Conservation (phyloP, 2,888 invertebrate genomes). For the Pollenia angustigena region DNA sequence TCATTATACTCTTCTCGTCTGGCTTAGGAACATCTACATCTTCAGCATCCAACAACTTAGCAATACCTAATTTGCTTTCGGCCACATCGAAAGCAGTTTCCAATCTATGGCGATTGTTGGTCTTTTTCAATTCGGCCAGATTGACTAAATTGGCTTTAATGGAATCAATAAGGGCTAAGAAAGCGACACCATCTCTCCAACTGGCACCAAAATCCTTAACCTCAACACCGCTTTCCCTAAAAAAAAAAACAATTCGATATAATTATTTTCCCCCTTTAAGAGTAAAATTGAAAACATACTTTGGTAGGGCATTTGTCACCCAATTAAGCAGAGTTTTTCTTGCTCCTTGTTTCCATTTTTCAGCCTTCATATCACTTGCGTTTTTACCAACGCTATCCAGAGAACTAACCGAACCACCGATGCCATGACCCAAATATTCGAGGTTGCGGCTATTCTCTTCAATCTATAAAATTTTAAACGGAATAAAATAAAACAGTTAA, state of each 20-base stretch:
- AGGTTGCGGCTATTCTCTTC: slow-evolving; percentile 96
- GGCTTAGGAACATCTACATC: slow-evolving; percentile 98
- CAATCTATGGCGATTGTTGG: slow-evolving; percentile 92
- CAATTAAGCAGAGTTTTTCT: slow-evolving; percentile 95
- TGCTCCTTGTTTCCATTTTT: slow-evolving; percentile 94
- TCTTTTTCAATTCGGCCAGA: slow-evolving; percentile 90
- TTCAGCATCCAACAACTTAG: slow-evolving; percentile 95
- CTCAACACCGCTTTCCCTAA: slow-evolving; percentile 93
- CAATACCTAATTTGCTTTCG: slow-evolving; percentile 95
- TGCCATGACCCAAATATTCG: slow-evolving; percentile 92
- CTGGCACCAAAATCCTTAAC: slow-evolving; percentile 97
- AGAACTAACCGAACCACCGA: slow-evolving; percentile 92
- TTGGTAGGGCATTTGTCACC: slow-evolving; percentile 96
- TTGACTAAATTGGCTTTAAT: slow-evolving; percentile 97
- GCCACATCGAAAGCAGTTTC: slow-evolving; percentile 97
- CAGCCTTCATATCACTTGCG: slow-evolving; percentile 86
- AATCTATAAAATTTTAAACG: slow-evolving; percentile 87
- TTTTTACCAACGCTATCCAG: slow-evolving; percentile 90
- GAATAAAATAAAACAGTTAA: neutral
- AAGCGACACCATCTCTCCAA: slow-evolving; percentile 98
- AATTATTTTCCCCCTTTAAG: neutral
- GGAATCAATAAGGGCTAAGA: slow-evolving; percentile 97
- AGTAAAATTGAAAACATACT: slow-evolving; percentile 85
- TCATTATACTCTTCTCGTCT: slow-evolving; percentile 99
- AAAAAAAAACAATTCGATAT: slow-evolving; percentile 72